Evolutionary conservation across 1,140 invertebrate species (phyloP), one percentile per base, ranked within the genome.

Genomic region (Aphelenchoides fujianensis): DNA sequence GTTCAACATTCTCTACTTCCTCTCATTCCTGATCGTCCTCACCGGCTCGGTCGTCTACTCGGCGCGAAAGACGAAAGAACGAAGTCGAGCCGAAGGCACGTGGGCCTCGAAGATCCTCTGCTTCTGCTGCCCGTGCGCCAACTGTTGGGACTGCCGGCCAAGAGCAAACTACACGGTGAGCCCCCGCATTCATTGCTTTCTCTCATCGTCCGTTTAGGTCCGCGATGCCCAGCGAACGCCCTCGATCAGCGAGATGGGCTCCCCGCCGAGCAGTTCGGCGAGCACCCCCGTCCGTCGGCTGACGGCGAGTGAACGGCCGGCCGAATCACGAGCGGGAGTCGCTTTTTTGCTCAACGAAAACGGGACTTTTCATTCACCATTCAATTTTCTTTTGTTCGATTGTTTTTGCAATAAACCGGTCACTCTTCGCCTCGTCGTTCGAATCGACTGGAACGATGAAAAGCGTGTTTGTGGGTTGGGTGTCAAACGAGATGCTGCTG

Each of bases 1-100:
- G 81, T 82, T 82, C 54, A 75, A 82, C 57, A 62, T 67, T 7
- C 77, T 83, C 9, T 82, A 82, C 57, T 82, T 83, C 41, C 71
- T 83, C 5, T 83, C 81, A n/a, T 82, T 82, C 69, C 23, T 74
- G 30, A 67, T 83, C 31, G 80, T 82, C 12, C 69, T 82, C 27
- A 63, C 68, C 30, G 80, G 80, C 27, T 82, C 81, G 1, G 61
- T 79, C 1, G 62, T 83, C n/a, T 82, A 83, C 70, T 83, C 81
- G 3, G 48, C 73, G 1, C 31, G 63, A 32, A 62, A 76, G 64
- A 75, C 74, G n/a, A 64, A 68, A 53, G 73, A 67, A 32, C 37
- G 41, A 5, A 66, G 57, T 9, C 74, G 71, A 36, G 59, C 30
- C 12, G 71, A 73, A 27, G 27, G 28, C n/a, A 31, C 68, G 3